Evolutionary conservation across 2,888 invertebrate species (phyloP).

Genomic region (Phlogophora meticulosa): DNA sequence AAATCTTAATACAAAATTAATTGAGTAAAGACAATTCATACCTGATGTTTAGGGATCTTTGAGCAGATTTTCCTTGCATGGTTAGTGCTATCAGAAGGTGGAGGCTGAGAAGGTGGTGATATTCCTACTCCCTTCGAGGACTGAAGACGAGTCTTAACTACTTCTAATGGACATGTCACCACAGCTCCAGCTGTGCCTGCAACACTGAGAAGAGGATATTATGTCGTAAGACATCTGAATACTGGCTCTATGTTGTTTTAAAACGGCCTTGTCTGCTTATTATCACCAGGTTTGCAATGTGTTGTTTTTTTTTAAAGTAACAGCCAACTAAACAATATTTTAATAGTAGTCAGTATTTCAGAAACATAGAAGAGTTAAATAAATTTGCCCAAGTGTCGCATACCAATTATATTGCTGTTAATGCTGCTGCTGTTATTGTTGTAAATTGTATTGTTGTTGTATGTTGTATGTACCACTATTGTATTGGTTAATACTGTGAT

Average conservation of each 20-base stretch:
- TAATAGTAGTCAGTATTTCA: not conserved
- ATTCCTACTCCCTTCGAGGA: conserved; percentile 95
- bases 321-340: not conserved
- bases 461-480: no score
- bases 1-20: not conserved
- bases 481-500: no score
- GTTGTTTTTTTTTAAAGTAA: conserved; percentile 6
- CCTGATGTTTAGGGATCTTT: conserved; percentile 94
- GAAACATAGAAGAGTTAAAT: not conserved
- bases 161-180: conserved; percentile 99
- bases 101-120: conserved; percentile 86
- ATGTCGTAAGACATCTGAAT: not conserved
- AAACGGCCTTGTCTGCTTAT: not conserved
- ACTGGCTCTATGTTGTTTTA: no score
- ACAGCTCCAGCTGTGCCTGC: conserved; percentile 99
- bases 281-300: not conserved
- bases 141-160: conserved; percentile 99
- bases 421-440: no score
- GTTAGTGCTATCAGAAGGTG: conserved; percentile 87
- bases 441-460: no score
- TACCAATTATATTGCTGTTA: no score
- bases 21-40: conserved; percentile 73
- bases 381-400: no score
- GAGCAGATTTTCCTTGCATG: conserved; percentile 94
- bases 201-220: conserved; percentile 91